Base-by-base conservation (phyloP, 1,140 invertebrate genomes). In the Grapholita molesta region DNA sequence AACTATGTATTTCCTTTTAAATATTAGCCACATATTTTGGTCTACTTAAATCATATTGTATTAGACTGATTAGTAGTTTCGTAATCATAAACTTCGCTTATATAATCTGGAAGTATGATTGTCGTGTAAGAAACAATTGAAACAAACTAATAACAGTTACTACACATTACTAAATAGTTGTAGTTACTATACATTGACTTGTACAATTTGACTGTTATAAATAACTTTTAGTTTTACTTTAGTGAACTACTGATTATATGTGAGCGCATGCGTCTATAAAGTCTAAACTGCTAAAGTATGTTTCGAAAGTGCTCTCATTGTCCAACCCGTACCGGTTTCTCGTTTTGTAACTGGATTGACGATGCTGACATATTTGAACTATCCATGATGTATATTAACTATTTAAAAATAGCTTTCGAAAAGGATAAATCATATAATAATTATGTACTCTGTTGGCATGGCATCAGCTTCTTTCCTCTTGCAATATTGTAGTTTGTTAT, bases 231-330 rank as follows among this genome's bases (percentile, higher is more conserved):
- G 6, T 2, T 32, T 32, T 38, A 12, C 11, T 38, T 15, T 4
- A 30, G 7, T 30, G 1, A 33, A 15, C 35, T 42, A 42, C 35
- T 42, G 35, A 42, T n/a, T 42, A n/a, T n/a, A n/a, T n/a, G n/a
- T 42, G 5, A 42, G 6, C 6, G n/a, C 38, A 42, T 42, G 3
- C 15, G 3, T 48, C 18, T n/a, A n/a, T n/a, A n/a, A n/a, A n/a
- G n/a, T n/a, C n/a, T n/a, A n/a, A n/a, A n/a, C n/a, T n/a, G n/a
- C n/a, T 48, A 21, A 48, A 48, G 18, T 48, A 48, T 48, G 55
- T 61, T 61, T 61, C 12, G 55, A 61, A 61, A 61, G 55, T 61
- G 55, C 55, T 61, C 28, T 61, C 55, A 61, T 61, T 61, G 28
- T 61, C 12, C 21, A 21, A 15, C 55, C 55, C 0, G 55, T 15